A percentile compares a stretch with the other conserved stretches of the same genome.
Evolutionary conservation across 2,888 invertebrate genomes (phyloP).

Genomic region (Myopa testacea): DNA sequence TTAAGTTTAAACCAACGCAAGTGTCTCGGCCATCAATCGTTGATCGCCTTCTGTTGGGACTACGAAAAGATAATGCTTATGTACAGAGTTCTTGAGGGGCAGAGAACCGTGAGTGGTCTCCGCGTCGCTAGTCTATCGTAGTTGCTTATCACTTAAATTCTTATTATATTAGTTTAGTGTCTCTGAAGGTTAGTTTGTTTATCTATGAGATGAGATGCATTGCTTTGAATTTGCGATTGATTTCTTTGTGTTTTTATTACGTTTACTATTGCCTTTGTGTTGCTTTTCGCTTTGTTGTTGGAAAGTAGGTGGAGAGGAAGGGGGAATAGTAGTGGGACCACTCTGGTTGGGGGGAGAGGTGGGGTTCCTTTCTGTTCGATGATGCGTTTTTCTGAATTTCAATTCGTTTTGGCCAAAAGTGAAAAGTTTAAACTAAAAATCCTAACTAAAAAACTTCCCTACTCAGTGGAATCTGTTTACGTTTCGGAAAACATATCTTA

Average conservation of each 20-base stretch:
- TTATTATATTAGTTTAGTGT: background rate
- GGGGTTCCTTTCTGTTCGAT: background rate
- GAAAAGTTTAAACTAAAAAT: slow-evolving; percentile 27
- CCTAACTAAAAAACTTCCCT: slow-evolving; percentile 37
- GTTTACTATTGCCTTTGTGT: slow-evolving; percentile 16
- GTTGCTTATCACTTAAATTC: slow-evolving; percentile 6
- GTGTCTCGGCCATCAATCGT: no score
- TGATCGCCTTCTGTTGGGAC: no score
- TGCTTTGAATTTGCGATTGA: slow-evolving; percentile 45
- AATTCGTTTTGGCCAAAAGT: slow-evolving; percentile 25
- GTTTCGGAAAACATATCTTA: slow-evolving; percentile 38
- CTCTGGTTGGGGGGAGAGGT: background rate
- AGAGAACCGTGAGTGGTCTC: no score
- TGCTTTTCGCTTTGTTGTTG: background rate
- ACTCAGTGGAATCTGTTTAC: slow-evolving; percentile 40
- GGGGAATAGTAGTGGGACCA: background rate
- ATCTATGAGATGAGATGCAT: slow-evolving; percentile 47
- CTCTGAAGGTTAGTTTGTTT: slow-evolving; percentile 15
- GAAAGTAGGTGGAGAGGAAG: background rate
- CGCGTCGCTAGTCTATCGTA: no score
- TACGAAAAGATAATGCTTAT: no score
- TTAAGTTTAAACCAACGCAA: no score
- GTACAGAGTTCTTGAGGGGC: no score
- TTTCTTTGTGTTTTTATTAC: slow-evolving; percentile 38
- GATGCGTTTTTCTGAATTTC: slow-evolving; percentile 12